Percentiles rank a stretch among this genome's conserved stretches.
phyloP scores from a whole-genome alignment of 2,888 invertebrate genomes.

The Drosophila eohydei region DNA sequence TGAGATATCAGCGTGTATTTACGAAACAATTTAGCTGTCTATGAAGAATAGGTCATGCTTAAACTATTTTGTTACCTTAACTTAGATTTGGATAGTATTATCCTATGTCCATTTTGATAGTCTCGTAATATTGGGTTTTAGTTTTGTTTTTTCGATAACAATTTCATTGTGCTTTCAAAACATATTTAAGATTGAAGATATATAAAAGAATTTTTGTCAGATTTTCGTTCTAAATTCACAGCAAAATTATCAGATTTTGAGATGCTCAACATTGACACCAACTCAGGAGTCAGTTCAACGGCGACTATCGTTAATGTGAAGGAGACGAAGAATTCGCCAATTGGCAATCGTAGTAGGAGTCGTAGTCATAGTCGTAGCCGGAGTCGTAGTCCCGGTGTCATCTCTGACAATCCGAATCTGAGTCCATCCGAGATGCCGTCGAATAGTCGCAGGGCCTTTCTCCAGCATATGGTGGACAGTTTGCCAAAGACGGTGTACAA shows the following conservation, averaged over 20 bases:
- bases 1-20: no score
- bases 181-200: neutral
- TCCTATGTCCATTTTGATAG: neutral
- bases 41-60: no score
- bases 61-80: no score
- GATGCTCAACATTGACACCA: conserved; percentile 31
- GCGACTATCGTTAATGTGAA: conserved; percentile 17
- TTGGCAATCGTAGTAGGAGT: conserved; percentile 1
- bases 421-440: conserved; percentile 53
- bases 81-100: no score
- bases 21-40: no score
- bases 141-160: neutral
- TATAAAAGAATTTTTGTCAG: conserved; percentile 19
- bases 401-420: conserved; percentile 13
- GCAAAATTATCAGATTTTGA: conserved; percentile 36
- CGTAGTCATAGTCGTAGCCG: conserved; percentile 9
- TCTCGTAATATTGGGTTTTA: neutral
- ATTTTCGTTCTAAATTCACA: conserved; percentile 25
- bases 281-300: conserved; percentile 33
- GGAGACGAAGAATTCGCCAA: neutral
- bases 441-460: conserved; percentile 51
- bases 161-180: conserved; percentile 24
- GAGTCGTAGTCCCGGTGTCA: conserved; percentile 33
- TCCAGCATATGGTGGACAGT: conserved; percentile 56
- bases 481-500: conserved; percentile 49